These are phyloP conservation scores for Himalopsyche japonica DNA, from an alignment of 2,888 invertebrate genomes.

Conservation along the genomic window DNA sequence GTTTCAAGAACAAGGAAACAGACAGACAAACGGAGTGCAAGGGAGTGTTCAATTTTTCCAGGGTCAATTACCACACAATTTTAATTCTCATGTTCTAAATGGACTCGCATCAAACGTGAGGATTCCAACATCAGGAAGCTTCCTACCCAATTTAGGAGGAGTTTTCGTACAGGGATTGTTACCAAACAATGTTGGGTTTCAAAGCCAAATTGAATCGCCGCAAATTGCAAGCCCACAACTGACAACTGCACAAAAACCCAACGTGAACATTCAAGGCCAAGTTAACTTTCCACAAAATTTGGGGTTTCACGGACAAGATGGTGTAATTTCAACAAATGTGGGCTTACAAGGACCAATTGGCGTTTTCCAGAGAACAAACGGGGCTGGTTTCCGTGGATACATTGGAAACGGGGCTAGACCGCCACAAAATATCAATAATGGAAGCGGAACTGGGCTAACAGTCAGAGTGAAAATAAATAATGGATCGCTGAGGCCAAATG, in stretches of 20 bases:
- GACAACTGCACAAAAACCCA: background rate
- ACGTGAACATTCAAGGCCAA: background rate
- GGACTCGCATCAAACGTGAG: background rate
- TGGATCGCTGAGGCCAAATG: conserved; percentile 11
- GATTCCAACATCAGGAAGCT: background rate
- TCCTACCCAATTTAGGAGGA: background rate
- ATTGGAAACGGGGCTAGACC: background rate
- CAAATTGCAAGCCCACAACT: background rate
- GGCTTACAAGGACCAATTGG: background rate
- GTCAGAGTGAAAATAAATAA: conserved; percentile 21
- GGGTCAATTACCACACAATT: background rate
- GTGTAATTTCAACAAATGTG: background rate
- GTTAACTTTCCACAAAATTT: background rate
- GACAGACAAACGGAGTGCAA: background rate
- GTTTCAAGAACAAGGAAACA: background rate
- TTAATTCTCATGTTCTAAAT: background rate
- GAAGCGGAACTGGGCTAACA: background rate
- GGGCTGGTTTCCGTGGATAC: background rate
- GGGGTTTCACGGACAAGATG: background rate
- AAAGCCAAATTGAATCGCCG: background rate
- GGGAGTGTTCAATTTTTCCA: background rate
- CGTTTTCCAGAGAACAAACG: background rate
- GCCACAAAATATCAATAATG: background rate
- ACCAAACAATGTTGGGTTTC: background rate
- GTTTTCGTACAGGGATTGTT: background rate